These are phyloP conservation scores for Drosophila dives DNA, from an alignment of 2,888 invertebrate species.

Conservation along the genomic window DNA sequence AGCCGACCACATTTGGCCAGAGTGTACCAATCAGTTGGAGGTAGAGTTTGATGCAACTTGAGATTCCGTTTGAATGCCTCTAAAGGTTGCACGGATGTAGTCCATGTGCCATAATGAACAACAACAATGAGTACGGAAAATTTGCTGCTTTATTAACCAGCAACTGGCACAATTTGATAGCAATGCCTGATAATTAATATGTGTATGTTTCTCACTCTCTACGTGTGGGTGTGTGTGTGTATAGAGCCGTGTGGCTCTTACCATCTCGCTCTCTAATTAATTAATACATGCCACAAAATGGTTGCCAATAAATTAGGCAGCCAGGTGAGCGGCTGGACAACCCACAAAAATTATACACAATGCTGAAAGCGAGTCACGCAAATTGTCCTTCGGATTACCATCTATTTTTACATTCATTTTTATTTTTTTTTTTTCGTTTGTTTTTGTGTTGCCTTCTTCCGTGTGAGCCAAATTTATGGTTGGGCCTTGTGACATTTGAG, in stretches of 20 bases:
- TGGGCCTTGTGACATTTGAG: slow-evolving; percentile 65
- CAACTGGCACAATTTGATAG: slow-evolving; percentile 42
- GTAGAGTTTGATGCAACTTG: slow-evolving; percentile 4
- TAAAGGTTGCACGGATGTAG: slow-evolving; percentile 22
- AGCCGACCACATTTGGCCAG: slow-evolving; percentile 26
- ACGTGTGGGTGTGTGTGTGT: not conserved
- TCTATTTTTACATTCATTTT: slow-evolving; percentile 1
- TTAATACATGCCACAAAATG: slow-evolving; percentile 62
- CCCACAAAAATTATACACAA: slow-evolving; percentile 28
- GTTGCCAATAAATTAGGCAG: slow-evolving; percentile 62
- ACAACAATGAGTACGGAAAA: slow-evolving; percentile 21
- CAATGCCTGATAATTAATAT: slow-evolving; percentile 51
- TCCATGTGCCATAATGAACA: slow-evolving; percentile 35
- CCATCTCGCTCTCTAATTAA: slow-evolving; percentile 61
- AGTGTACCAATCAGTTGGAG: slow-evolving; percentile 38
- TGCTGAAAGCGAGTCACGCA: slow-evolving; percentile 21
- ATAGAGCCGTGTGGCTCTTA: slow-evolving; percentile 2
- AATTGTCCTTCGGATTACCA: slow-evolving; percentile 38
- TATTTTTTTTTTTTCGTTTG: not conserved
- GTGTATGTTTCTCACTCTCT: slow-evolving; percentile 8
- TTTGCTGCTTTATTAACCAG: slow-evolving; percentile 30
- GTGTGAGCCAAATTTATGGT: slow-evolving; percentile 61
- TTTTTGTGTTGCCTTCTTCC: not conserved
- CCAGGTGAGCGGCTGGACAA: slow-evolving; percentile 43
- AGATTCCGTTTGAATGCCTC: slow-evolving; percentile 31